Conservation (phyloP, 2,888 invertebrate genomes). For the Nasonia oneida region DNA sequence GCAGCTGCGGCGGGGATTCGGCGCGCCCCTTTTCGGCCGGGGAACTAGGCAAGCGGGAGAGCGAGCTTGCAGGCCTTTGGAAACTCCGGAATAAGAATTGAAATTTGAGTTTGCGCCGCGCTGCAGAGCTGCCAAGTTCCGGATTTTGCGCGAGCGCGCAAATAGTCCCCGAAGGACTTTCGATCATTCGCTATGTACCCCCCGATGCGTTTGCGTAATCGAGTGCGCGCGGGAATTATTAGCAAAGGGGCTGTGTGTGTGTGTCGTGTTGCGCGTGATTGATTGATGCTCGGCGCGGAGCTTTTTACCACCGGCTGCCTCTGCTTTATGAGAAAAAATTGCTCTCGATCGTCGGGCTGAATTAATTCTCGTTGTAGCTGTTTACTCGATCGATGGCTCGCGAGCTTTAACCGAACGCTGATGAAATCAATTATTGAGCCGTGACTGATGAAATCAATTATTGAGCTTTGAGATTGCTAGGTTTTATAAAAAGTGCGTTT, state of each 20-base stretch:
- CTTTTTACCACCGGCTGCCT: not conserved
- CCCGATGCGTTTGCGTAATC: constrained; percentile 33
- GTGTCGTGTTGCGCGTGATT: not conserved
- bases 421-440: too few relatives aligned
- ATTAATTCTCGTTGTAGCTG: too few relatives aligned
- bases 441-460: too few relatives aligned
- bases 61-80: not conserved
- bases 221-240: constrained; percentile 21
- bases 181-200: not conserved
- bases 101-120: constrained; percentile 37
- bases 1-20: constrained; percentile 6
- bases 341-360: too few relatives aligned
- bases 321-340: too few relatives aligned
- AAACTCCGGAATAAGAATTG: constrained; percentile 48
- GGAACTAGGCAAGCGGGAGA: too few relatives aligned
- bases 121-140: not conserved
- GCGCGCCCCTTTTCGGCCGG: not conserved
- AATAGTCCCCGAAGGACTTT: constrained; percentile 46
- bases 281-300: too few relatives aligned
- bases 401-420: too few relatives aligned
- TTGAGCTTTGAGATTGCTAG: too few relatives aligned
- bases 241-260: not conserved
- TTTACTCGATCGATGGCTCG: too few relatives aligned
- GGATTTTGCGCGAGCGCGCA: constrained; percentile 47
- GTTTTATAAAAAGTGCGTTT: too few relatives aligned